These are phyloP conservation scores for Metopia argyrocephala DNA, from an alignment of 2,888 invertebrate genomes.

Conservation along the genomic window DNA sequence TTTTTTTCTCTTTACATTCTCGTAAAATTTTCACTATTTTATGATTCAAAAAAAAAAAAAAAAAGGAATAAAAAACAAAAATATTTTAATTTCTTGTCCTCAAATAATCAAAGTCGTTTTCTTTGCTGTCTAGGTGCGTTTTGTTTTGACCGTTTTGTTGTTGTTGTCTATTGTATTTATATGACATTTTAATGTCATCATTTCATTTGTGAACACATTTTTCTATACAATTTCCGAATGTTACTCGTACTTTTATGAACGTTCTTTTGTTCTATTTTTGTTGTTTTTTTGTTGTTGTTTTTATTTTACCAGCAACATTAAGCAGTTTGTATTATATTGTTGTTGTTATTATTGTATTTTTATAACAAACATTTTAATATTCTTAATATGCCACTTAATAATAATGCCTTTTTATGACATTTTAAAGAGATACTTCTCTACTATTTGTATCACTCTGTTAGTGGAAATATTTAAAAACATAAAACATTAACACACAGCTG, in stretches of 20 bases:
- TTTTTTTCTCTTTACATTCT: too few species aligned
- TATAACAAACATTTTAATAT: slow-evolving; percentile 58
- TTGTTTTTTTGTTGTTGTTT: slow-evolving; percentile 31
- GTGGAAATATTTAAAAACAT: too few species aligned
- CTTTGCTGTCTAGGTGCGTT: too few species aligned
- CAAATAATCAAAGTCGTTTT: too few species aligned
- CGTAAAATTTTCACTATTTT: too few species aligned
- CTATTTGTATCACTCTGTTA: not conserved
- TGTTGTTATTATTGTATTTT: slow-evolving; percentile 9
- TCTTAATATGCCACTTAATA: slow-evolving; percentile 63
- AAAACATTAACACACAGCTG: too few species aligned
- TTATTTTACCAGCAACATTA: slow-evolving; percentile 17
- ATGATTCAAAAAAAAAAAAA: too few species aligned
- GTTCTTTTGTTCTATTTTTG: slow-evolving; percentile 39
- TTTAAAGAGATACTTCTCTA: slow-evolving; percentile 54
- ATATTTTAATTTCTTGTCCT: too few species aligned
- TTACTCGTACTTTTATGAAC: too few species aligned
- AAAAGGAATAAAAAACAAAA: too few species aligned
- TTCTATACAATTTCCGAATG: not conserved
- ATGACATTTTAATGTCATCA: not conserved
- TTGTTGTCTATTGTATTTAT: too few species aligned
- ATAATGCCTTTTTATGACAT: slow-evolving; percentile 62
- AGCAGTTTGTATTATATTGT: slow-evolving; percentile 22
- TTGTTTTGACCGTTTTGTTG: too few species aligned
- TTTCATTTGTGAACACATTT: not conserved